A percentile compares a stretch with the other conserved stretches of the same genome.
phyloP scores from a whole-genome alignment of 2,113 vertebrate genomes.

The Chiloscyllium plagiosum region DNA sequence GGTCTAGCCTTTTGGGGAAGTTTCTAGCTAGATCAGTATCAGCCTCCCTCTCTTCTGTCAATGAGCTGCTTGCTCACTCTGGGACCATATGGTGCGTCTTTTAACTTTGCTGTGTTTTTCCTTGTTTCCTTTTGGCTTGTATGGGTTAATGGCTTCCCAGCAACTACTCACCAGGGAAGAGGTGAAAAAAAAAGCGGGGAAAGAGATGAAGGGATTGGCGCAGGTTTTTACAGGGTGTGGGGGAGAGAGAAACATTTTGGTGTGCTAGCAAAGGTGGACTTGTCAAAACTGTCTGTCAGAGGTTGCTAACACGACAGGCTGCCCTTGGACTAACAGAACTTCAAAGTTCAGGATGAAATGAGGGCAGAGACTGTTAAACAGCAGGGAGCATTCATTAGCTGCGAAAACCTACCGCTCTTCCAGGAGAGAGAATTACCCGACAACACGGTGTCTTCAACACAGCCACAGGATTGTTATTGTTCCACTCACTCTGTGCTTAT shows the following conservation, averaged over 20 bases:
- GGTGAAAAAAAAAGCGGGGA: not conserved
- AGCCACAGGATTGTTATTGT: not conserved
- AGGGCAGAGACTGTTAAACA: not conserved
- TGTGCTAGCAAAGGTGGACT: not conserved
- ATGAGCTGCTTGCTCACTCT: not conserved
- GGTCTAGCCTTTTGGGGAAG: not conserved
- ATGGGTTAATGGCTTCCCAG: not conserved
- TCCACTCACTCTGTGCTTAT: not conserved
- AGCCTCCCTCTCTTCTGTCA: not conserved
- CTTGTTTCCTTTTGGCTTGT: not conserved
- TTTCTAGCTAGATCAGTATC: not conserved
- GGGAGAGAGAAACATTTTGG: not conserved
- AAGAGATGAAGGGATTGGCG: not conserved
- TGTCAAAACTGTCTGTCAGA: not conserved
- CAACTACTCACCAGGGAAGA: not conserved
- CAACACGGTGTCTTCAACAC: not conserved
- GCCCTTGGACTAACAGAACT: not conserved
- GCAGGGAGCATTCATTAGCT: constrained; percentile 1
- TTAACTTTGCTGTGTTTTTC: not conserved
- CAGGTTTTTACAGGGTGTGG: not conserved
- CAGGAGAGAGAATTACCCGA: not conserved
- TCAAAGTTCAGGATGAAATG: constrained; percentile 12
- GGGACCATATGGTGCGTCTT: not conserved
- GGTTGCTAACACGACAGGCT: not conserved
- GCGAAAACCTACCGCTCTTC: not conserved